Percentiles rank a stretch among this genome's conserved stretches.
Evolutionary conservation across 2,888 invertebrate genomes (phyloP).

Genomic region (Metacarcinus magister): DNA sequence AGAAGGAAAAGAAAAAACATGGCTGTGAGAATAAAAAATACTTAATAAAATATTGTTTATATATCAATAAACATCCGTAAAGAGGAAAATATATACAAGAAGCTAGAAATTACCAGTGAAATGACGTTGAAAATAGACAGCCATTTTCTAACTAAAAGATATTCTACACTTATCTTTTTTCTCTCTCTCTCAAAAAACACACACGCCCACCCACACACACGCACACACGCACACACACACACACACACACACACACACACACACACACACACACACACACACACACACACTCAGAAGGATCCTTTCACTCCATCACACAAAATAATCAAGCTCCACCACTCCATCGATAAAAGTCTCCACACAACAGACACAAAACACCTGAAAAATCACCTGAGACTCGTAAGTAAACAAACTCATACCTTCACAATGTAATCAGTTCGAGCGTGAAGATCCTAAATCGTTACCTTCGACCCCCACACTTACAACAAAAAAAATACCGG

Average conservation of each 20-base stretch:
- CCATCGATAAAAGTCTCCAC: neutral
- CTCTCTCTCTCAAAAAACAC: neutral
- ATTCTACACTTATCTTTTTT: neutral
- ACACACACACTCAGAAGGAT: neutral
- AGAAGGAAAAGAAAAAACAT: neutral
- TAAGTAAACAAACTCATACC: neutral
- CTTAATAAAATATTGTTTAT: too few species aligned
- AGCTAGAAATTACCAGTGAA: too few species aligned
- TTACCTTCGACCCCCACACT: neutral
- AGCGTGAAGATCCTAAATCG: constrained; percentile 47
- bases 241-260: neutral
- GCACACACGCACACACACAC: neutral
- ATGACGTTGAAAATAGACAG: too few species aligned
- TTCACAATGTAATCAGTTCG: constrained; percentile 8
- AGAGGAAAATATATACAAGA: too few species aligned
- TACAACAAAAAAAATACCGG: constrained; percentile 32
- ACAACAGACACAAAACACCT: constrained; percentile 29
- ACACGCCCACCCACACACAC: too few species aligned
- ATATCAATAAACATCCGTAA: too few species aligned
- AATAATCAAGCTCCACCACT: neutral
- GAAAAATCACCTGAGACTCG: neutral
- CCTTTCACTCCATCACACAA: constrained; percentile 16
- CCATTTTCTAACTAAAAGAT: neutral
- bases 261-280: neutral
- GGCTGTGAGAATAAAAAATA: neutral